Evolutionary conservation across 2,113 vertebrate genomes (phyloP).

Genomic region (Microtus richardsoni): DNA sequence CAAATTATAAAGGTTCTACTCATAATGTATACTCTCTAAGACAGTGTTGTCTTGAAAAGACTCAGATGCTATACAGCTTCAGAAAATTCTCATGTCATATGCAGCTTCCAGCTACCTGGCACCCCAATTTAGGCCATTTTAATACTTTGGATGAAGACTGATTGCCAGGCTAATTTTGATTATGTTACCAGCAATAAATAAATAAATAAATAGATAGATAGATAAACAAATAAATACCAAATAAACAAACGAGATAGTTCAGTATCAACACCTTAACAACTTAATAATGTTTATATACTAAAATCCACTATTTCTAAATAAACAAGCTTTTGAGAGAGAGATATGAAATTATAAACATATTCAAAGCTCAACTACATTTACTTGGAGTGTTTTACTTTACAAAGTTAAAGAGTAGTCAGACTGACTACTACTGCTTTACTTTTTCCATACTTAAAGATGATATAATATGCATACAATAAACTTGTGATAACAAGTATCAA

Average conservation of each 20-base stretch:
- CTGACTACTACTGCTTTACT: neutral
- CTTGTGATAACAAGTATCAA: neutral
- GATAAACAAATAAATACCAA: neutral
- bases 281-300: slow-evolving; percentile 50
- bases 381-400: slow-evolving; percentile 10
- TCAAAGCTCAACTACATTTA: neutral
- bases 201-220: neutral
- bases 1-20: slow-evolving; percentile 53
- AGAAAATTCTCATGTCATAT: neutral
- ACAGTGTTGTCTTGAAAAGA: neutral
- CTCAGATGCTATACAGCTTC: neutral
- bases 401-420: neutral
- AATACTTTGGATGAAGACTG: slow-evolving; percentile 49
- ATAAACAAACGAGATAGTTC: neutral
- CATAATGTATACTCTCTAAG: neutral
- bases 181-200: neutral
- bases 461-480: neutral
- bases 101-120: neutral
- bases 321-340: slow-evolving; percentile 52
- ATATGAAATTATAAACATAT: slow-evolving; percentile 20
- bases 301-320: slow-evolving; percentile 27
- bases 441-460: slow-evolving; percentile 7
- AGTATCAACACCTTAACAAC: neutral
- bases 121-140: slow-evolving; percentile 23
- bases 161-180: slow-evolving; percentile 20